These are phyloP conservation scores for Antitype chi DNA, from an alignment of 2,888 invertebrate species.

Conservation along the genomic window DNA sequence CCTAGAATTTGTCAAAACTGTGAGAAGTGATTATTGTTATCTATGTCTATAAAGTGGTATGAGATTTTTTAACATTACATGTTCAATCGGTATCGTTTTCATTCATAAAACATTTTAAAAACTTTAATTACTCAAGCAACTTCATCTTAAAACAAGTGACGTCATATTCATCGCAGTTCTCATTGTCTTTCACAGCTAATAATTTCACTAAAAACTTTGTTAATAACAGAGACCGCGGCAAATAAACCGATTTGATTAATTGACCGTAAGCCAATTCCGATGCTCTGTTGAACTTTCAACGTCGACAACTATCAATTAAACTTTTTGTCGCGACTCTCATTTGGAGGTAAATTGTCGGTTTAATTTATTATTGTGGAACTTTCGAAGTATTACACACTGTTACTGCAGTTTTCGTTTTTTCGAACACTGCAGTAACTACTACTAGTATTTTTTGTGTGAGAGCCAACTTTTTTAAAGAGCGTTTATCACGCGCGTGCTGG, in stretches of 20 bases:
- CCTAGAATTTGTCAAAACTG: no score
- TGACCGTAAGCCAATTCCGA: background rate
- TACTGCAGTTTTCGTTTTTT: background rate
- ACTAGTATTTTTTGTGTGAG: background rate
- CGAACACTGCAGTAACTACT: background rate
- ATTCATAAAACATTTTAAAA: background rate
- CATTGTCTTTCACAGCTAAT: background rate
- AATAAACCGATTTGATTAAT: constrained; percentile 25
- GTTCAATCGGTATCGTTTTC: background rate
- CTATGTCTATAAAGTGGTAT: no score
- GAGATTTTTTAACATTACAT: background rate
- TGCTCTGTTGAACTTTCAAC: constrained; percentile 15
- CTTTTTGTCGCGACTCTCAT: background rate
- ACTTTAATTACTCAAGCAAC: background rate
- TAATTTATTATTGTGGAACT: background rate
- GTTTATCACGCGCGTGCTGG: no score
- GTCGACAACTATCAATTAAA: constrained; percentile 3
- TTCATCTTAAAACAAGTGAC: background rate
- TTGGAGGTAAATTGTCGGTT: background rate
- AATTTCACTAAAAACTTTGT: background rate
- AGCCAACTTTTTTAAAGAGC: no score
- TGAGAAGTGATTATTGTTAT: no score
- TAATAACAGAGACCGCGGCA: background rate
- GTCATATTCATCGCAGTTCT: background rate
- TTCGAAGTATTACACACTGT: background rate